These are phyloP conservation scores for Chrysolina haemoptera DNA, from an alignment of 2,888 invertebrate species.

Conservation along the genomic window DNA sequence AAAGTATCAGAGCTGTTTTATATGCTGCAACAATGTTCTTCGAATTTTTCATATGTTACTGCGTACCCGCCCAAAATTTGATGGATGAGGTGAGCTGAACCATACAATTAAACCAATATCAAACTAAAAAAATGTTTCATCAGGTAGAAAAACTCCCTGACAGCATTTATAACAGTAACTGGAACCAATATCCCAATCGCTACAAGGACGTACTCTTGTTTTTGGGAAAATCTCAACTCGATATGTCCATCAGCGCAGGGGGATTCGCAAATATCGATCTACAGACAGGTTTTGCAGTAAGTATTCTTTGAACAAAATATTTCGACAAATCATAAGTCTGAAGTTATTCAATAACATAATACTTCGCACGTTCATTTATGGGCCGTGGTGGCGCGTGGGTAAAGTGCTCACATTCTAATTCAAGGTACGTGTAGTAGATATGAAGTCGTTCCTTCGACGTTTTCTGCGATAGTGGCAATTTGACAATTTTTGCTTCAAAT, in stretches of 20 bases:
- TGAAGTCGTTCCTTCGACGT: too few species aligned
- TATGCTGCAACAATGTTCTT: conserved; percentile 28
- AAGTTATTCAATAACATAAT: too few species aligned
- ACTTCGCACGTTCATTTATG: too few species aligned
- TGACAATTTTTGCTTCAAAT: too few species aligned
- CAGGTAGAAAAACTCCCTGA: conserved; percentile 22
- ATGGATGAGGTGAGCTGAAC: conserved; percentile 30
- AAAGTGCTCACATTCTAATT: too few species aligned
- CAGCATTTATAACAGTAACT: conserved; percentile 28
- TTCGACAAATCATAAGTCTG: background rate
- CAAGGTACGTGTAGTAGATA: too few species aligned
- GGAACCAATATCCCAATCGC: conserved; percentile 32
- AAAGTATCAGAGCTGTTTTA: conserved; percentile 15
- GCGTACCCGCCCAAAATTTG: conserved; percentile 36
- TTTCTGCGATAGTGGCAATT: too few species aligned
- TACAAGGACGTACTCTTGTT: conserved; percentile 23
- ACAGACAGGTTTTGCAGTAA: conserved; percentile 30
- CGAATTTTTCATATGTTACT: conserved; percentile 37
- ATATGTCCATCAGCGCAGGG: conserved; percentile 33
- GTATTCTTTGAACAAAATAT: conserved; percentile 6
- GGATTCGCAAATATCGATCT: conserved; percentile 32
- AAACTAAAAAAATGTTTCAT: background rate
- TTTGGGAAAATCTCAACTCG: conserved; percentile 26
- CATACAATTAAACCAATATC: background rate
- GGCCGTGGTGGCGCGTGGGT: too few species aligned